These are phyloP conservation scores for Bruchidius siliquastri DNA, from an alignment of 2,888 invertebrate species.

Conservation along the genomic window DNA sequence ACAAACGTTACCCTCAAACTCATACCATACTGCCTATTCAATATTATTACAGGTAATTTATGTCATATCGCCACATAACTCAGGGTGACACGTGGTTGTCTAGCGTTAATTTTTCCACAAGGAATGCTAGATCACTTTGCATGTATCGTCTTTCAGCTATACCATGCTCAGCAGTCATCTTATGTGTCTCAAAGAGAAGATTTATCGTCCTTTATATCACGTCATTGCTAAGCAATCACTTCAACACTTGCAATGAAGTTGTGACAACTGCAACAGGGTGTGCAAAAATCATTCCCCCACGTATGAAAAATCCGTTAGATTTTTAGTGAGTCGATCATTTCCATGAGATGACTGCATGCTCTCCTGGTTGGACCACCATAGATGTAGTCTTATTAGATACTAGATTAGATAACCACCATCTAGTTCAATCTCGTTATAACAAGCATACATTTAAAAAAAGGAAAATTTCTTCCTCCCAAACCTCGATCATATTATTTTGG, in stretches of 20 bases:
- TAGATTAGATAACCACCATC: not conserved
- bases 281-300: too few relatives aligned
- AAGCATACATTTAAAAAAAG: conserved; percentile 41
- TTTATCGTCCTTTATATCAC: too few relatives aligned
- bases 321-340: not conserved
- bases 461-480: conserved; percentile 45
- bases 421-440: conserved; percentile 63
- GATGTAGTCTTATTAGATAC: not conserved
- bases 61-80: not conserved
- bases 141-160: not conserved
- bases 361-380: not conserved
- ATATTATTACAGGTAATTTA: not conserved
- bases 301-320: too few relatives aligned
- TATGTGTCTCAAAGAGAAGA: not conserved
- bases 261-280: too few relatives aligned
- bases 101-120: too few relatives aligned
- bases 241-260: too few relatives aligned
- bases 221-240: too few relatives aligned
- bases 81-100: not conserved
- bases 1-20: not conserved
- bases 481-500: conserved; percentile 13
- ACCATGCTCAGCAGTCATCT: not conserved
- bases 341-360: not conserved
- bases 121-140: not conserved
- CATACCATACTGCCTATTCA: not conserved